phyloP scores from a whole-genome alignment of 2,888 invertebrate genomes.

The Litoditis marina region DNA sequence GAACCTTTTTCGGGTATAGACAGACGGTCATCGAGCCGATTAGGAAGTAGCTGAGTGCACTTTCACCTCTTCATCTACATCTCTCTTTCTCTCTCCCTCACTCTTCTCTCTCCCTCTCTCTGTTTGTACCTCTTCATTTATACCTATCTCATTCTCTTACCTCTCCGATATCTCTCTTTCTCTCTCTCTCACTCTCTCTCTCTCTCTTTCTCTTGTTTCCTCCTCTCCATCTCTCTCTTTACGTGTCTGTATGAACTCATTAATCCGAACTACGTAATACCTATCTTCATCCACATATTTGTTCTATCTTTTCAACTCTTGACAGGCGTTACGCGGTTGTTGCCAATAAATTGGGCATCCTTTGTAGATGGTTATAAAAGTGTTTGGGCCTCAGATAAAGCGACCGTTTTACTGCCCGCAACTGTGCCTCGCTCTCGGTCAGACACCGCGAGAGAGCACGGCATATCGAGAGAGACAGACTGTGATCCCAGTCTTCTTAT shows the following conservation, averaged over 20 bases:
- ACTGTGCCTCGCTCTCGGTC: background rate
- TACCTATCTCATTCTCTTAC: slow-evolving; percentile 9
- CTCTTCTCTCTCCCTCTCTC: slow-evolving; percentile 6
- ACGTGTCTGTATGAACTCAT: slow-evolving; percentile 10
- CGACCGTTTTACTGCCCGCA: slow-evolving; percentile 1
- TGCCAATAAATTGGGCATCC: background rate
- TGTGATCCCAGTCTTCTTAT: background rate
- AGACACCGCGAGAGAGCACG: background rate
- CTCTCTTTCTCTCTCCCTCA: slow-evolving; percentile 8
- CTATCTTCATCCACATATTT: slow-evolving; percentile 1
- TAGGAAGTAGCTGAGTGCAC: slow-evolving; percentile 14
- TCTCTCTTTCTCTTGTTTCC: slow-evolving; percentile 2
- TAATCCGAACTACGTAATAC: background rate
- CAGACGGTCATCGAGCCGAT: slow-evolving; percentile 16
- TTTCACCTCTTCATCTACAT: background rate
- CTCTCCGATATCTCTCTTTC: background rate
- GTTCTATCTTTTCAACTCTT: slow-evolving; percentile 3
- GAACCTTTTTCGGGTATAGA: too few species aligned
- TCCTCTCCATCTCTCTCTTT: slow-evolving; percentile 4
- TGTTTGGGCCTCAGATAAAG: background rate
- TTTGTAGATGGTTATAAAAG: background rate
- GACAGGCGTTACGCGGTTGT: background rate
- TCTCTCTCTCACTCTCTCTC: slow-evolving; percentile 7
- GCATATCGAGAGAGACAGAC: too few species aligned
- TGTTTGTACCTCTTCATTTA: slow-evolving; percentile 4